Base-by-base conservation (phyloP, 2,888 invertebrate species). In the Rapana venosa region DNA sequence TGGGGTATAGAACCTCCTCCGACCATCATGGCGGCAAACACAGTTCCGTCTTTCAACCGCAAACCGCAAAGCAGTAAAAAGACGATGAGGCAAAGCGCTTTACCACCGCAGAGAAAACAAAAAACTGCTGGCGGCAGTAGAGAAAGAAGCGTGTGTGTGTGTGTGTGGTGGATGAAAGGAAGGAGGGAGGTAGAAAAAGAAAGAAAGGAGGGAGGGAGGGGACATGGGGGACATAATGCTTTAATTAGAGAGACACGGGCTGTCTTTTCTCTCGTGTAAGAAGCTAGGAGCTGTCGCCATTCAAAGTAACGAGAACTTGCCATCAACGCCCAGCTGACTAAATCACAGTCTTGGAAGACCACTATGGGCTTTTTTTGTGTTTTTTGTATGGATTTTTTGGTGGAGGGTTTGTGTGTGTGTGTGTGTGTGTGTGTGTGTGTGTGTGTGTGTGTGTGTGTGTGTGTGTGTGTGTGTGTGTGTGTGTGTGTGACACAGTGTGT, bases 1-100 rank as follows among this genome's bases (percentile, higher is more conserved):
- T 30, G 2, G 77, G n/a, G 0, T 26, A 30, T n/a, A 30, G 84
- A 58, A 58, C 17, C 17, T 13, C 77, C 35, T 6, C 58, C 22
- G 36, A 83, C 47, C 81, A 47, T 83, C 81, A 83, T 26, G 81
- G 30, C 81, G 81, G 17, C 36, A 36, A 47, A 22, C 36, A 22
- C 81, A n/a, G 81, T 83, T 83, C 81, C 81, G 58, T 61, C 86
- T 86, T 86, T 86, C 86, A 86, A 86, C 86, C 86, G 86, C 86
- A 86, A 86, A 86, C 86, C 86, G 86, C 86, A 86, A 61, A 61
- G 86, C 86, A 22, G 86, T 86, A 86, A 86, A 86, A 86, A 86
- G 86, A 86, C 86, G 86, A 86, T 35, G 61, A 61, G 84, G 84
- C 84, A 30, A 84, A 32, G 32, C 61, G 86, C 58, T 86, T 86